A percentile compares a stretch with the other conserved stretches of the same genome.
Conservation (phyloP, 2,113 vertebrate species). For the Otocyon megalotis region DNA sequence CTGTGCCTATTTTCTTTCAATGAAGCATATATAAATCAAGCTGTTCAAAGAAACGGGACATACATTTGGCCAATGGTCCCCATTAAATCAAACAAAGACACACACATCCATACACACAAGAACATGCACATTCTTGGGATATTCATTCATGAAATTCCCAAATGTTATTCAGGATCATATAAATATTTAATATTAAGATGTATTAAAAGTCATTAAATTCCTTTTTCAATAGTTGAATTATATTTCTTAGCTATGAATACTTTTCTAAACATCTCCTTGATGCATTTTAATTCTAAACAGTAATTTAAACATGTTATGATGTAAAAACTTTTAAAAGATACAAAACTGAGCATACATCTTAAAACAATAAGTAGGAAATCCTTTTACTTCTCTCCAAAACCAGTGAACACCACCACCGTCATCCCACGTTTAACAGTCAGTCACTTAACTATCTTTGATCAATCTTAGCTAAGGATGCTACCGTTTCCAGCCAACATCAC, state of each 20-base stretch:
- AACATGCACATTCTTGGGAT: neutral
- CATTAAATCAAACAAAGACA: constrained; percentile 44
- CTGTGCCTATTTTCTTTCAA: neutral
- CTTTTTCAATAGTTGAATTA: constrained; percentile 37
- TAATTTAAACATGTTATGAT: constrained; percentile 12
- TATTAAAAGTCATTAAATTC: constrained; percentile 5
- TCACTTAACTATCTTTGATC: neutral
- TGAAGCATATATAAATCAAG: neutral
- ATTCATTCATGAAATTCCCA: constrained; percentile 15
- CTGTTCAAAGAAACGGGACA: neutral
- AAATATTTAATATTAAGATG: constrained; percentile 12
- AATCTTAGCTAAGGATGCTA: neutral
- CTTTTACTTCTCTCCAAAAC: neutral
- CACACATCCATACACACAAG: neutral
- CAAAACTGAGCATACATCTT: neutral
- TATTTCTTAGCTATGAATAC: constrained; percentile 16
- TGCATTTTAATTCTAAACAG: neutral
- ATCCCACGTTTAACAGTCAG: neutral
- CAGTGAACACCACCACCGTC: neutral
- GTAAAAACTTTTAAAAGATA: constrained; percentile 12
- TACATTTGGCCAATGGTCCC: neutral
- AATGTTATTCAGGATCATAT: neutral
- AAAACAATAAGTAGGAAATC: neutral
- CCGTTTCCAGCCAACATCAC: neutral
- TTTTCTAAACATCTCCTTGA: constrained; percentile 35